A percentile compares a stretch with the other conserved stretches of the same genome.
phyloP scores from a whole-genome alignment of 2,888 invertebrate species.

The Nowickia ferox region DNA sequence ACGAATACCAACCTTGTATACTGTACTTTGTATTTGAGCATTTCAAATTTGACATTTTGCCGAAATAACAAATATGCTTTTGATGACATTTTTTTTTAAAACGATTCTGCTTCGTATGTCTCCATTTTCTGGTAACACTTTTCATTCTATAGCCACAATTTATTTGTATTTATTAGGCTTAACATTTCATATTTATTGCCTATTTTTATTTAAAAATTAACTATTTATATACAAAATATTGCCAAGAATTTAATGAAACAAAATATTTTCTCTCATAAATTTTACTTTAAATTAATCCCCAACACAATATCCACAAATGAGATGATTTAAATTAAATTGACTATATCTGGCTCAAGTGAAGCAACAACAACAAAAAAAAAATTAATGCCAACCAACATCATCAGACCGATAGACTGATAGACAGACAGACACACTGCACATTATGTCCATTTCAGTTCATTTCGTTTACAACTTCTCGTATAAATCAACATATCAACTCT shows the following conservation, averaged over 20 bases:
- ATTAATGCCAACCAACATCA: neutral
- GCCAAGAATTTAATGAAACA: neutral
- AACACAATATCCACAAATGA: constrained; percentile 16
- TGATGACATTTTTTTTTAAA: neutral
- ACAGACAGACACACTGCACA: constrained; percentile 23
- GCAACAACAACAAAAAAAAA: neutral
- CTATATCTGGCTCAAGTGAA: constrained; percentile 15
- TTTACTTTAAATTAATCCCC: constrained; percentile 23
- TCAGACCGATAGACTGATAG: neutral
- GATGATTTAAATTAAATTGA: constrained; percentile 52
- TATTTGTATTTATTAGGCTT: too few relatives aligned
- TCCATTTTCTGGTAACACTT: neutral
- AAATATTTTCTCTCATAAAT: neutral
- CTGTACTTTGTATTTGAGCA: too few relatives aligned
- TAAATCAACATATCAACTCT: constrained; percentile 53
- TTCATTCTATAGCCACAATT: too few relatives aligned
- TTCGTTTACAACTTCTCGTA: constrained; percentile 63
- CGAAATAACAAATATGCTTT: too few relatives aligned
- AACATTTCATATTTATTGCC: too few relatives aligned
- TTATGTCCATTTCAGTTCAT: constrained; percentile 43
- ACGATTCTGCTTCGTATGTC: neutral
- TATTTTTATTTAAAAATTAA: too few relatives aligned
- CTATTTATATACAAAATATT: neutral
- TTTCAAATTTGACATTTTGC: too few relatives aligned
- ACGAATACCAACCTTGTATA: too few relatives aligned